These are phyloP conservation scores for Meandrusa payeni DNA, from an alignment of 2,888 invertebrate genomes.

Conservation along the genomic window DNA sequence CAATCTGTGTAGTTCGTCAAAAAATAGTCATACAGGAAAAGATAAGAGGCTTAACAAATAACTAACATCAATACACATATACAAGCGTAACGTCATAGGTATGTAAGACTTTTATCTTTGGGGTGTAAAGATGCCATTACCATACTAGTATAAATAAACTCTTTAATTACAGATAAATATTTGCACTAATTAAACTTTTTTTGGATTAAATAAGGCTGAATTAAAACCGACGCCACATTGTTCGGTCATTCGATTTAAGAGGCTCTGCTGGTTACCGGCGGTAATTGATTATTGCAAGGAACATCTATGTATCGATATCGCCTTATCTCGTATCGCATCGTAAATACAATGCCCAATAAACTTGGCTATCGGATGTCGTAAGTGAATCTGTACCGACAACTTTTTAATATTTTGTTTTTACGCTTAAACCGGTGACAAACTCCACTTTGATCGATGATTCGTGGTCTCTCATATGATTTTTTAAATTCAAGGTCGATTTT, in stretches of 20 bases:
- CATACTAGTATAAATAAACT: conserved; percentile 4
- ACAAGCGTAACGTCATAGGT: too few relatives aligned
- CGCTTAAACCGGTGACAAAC: too few relatives aligned
- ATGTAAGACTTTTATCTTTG: too few relatives aligned
- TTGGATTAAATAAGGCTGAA: not conserved
- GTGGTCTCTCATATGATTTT: too few relatives aligned
- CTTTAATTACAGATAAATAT: conserved; percentile 1
- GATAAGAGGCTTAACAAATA: too few relatives aligned
- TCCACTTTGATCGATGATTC: too few relatives aligned
- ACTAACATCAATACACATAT: too few relatives aligned
- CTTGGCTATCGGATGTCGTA: conserved; percentile 67
- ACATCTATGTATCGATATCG: conserved; percentile 64
- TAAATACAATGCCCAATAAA: conserved; percentile 77
- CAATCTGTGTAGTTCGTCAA: too few relatives aligned
- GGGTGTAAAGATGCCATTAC: too few relatives aligned
- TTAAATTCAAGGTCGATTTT: too few relatives aligned
- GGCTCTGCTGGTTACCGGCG: conserved; percentile 4
- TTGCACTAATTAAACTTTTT: conserved; percentile 8
- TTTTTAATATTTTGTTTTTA: too few relatives aligned
- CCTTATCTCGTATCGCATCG: conserved; percentile 61
- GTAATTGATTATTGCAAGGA: conserved; percentile 57
- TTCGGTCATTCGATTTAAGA: conserved; percentile 11
- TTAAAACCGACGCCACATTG: conserved; percentile 14
- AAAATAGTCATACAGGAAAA: too few relatives aligned
- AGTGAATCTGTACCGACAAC: conserved; percentile 68